These are phyloP conservation scores for Excalfactoria chinensis DNA, from an alignment of 2,113 vertebrate species.

Conservation along the genomic window DNA sequence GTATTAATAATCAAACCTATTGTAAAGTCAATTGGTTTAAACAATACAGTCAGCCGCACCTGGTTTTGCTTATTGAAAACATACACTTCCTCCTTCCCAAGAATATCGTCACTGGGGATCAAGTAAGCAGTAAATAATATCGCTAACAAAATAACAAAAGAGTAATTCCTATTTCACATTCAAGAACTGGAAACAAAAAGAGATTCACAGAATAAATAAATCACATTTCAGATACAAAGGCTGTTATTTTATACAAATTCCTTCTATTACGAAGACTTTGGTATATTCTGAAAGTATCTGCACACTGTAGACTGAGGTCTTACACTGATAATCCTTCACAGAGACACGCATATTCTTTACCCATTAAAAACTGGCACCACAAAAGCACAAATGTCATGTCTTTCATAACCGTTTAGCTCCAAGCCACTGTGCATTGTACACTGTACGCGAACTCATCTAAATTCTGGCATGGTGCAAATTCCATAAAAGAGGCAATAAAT, in stretches of 20 bases:
- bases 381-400: constrained; percentile 4
- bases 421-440: constrained; percentile 15
- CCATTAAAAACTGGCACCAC: constrained; percentile 26
- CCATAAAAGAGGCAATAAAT: constrained; percentile 38
- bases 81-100: background rate
- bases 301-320: background rate
- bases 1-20: background rate
- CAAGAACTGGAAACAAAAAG: background rate
- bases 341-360: background rate
- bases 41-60: background rate
- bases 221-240: background rate
- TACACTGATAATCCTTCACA: background rate
- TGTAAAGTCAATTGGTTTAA: background rate
- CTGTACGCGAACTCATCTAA: constrained; percentile 38
- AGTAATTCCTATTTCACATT: background rate
- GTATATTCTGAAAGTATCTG: background rate
- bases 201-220: background rate
- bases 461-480: constrained; percentile 9
- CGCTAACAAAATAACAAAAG: background rate
- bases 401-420: constrained; percentile 10
- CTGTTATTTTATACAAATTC: background rate
- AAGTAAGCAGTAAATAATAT: background rate
- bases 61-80: background rate
- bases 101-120: background rate
- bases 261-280: background rate